Evolutionary conservation across 2,888 invertebrate species (phyloP).

Genomic region (Thera obeliscata): DNA sequence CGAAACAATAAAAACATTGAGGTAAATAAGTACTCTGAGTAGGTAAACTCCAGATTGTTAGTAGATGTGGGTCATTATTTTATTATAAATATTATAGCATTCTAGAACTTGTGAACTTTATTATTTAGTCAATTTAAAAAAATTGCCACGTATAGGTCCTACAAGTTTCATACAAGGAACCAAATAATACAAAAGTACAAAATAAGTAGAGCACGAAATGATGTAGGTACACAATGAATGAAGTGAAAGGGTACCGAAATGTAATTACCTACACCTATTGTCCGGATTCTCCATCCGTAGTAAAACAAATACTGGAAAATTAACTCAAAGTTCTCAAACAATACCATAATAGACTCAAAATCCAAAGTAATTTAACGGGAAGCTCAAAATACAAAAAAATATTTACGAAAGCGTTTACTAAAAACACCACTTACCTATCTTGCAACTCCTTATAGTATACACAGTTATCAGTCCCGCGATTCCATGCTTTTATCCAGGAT

Average conservation of each 20-base stretch:
- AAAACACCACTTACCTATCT: constrained; percentile 67
- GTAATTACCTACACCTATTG: constrained; percentile 51
- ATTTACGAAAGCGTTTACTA: constrained; percentile 54
- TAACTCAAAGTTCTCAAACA: constrained; percentile 3
- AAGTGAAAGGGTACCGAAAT: constrained; percentile 81
- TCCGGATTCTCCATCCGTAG: constrained; percentile 40
- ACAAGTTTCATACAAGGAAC: constrained; percentile 33
- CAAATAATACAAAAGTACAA: constrained; percentile 58
- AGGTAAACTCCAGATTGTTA: neutral
- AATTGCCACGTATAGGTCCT: constrained; percentile 35
- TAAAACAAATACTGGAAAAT: constrained; percentile 25
- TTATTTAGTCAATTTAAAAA: neutral
- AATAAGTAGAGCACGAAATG: constrained; percentile 83
- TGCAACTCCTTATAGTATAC: constrained; percentile 59
- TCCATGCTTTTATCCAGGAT: constrained; percentile 62
- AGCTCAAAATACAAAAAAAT: constrained; percentile 46
- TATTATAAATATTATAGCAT: neutral
- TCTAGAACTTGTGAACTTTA: neutral
- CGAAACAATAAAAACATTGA: neutral
- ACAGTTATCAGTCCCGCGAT: constrained; percentile 66
- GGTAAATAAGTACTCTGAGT: neutral
- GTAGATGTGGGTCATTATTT: constrained; percentile 13
- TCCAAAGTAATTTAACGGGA: constrained; percentile 42
- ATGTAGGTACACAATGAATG: constrained; percentile 71
- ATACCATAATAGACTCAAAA: constrained; percentile 17